Evolutionary conservation across 2,888 invertebrate genomes (phyloP), one percentile per base, ranked within the genome.

Genomic region (Dinocampus coccinellae): DNA sequence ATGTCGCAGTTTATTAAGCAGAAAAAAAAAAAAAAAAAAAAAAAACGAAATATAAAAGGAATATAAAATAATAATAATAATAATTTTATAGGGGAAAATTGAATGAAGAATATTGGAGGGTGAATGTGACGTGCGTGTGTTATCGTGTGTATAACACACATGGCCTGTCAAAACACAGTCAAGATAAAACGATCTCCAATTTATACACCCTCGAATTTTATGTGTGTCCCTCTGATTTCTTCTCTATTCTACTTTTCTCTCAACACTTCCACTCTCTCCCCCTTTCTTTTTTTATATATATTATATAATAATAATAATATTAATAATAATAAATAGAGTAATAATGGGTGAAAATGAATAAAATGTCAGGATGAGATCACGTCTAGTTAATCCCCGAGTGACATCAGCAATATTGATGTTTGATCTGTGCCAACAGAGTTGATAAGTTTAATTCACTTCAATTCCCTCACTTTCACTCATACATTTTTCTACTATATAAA

Each of bases 101-200:
- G 16, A 47, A 39, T 52, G 53, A 53, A 65, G 57, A 22, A 47
- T 20, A 63, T 10, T 61, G n/a, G 60, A 64, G 39, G 64, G 47
- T 53, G 62, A 55, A 55, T 39, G 58, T n/a, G n/a, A n/a, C n/a
- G 55, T 22, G 16, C 24, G 60, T 55, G 60, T 42, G 63, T 63
- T 63, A 47, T 47, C 52, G 29, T 42, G 47, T 47, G 42, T 26
- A 34, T 26, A 63, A 16, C 33, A 16, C 42, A 47, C 47, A 47
- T 65, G 34, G 55, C 34, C 65, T 74, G 75, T 77, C 75, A 73
- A 73, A 77, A 77, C 70, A 76, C 73, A 69, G 62, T 33, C 33
- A 73, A 70, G 76, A 76, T 74, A 74, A 76, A 75, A 75, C 68
- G 55, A 67, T 52, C 47, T 36, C 67, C 58, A 47, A 47, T 47